Percentiles rank a stretch among this genome's conserved stretches.
phyloP scores from a whole-genome alignment of 2,797 vertebrate species.

The Pelodytes ibericus region DNA sequence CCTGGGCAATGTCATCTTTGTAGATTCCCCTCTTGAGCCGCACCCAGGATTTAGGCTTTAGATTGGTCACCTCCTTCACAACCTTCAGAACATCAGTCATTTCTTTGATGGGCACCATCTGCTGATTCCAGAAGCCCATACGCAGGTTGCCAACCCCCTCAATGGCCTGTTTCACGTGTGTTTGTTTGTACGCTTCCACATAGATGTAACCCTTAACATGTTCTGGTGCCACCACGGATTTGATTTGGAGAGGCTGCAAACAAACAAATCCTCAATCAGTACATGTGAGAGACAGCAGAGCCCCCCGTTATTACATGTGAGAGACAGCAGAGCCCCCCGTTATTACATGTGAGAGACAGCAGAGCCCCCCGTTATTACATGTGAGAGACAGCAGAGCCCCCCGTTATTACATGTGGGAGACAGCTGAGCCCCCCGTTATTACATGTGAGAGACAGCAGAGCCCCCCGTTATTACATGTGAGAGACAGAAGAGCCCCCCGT shows the following conservation, averaged over 20 bases:
- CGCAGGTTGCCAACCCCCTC: constrained; percentile 94
- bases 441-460: too few species aligned
- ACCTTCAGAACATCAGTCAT: constrained; percentile 98
- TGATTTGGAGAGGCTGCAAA: constrained; percentile 91
- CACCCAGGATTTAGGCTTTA: constrained; percentile 97
- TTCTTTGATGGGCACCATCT: constrained; percentile 98
- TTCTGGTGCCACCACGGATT: constrained; percentile 92
- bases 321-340: too few species aligned
- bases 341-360: too few species aligned
- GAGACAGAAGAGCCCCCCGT: too few species aligned
- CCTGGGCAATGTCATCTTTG: constrained; percentile 97
- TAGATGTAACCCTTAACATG: constrained; percentile 96
- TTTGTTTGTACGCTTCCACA: constrained; percentile 96
- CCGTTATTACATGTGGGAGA: too few species aligned
- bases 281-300: too few species aligned
- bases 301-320: too few species aligned
- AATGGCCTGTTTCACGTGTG: constrained; percentile 93
- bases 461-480: too few species aligned
- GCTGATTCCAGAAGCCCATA: constrained; percentile 98
- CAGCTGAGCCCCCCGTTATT: too few species aligned
- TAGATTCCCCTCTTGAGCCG: constrained; percentile 94
- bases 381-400: too few species aligned
- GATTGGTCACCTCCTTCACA: constrained; percentile 95
- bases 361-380: too few species aligned
- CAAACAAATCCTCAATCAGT: not conserved